Evolutionary conservation across 2,113 vertebrate genomes (phyloP).

Genomic region (Cyprinodon variegatus): DNA sequence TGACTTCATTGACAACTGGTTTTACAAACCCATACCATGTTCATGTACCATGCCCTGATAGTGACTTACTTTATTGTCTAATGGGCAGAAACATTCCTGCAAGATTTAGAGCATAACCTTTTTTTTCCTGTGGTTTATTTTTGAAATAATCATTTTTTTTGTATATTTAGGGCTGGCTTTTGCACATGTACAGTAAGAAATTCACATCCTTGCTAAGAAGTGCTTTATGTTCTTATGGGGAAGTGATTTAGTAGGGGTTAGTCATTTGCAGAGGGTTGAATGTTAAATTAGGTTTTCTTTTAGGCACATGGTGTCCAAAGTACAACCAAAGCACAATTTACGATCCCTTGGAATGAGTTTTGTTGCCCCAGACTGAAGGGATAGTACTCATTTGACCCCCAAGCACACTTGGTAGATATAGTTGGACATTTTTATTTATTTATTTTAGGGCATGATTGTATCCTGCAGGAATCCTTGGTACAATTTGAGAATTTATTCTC

Average conservation of each 20-base stretch:
- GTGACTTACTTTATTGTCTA: neutral
- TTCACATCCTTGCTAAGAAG: neutral
- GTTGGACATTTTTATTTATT: neutral
- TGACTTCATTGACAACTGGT: neutral
- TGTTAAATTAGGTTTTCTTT: neutral
- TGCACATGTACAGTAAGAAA: slow-evolving; percentile 1
- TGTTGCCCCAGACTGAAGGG: neutral
- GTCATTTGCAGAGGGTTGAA: neutral
- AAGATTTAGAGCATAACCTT: slow-evolving; percentile 20
- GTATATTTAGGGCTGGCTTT: slow-evolving; percentile 3
- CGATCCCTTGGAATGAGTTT: neutral
- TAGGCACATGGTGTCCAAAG: neutral
- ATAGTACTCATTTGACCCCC: neutral
- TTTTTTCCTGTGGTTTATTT: slow-evolving; percentile 14
- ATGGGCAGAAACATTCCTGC: slow-evolving; percentile 6
- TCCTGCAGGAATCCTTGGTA: neutral
- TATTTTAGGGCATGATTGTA: neutral
- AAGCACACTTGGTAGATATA: neutral
- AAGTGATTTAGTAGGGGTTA: neutral
- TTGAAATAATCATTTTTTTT: slow-evolving; percentile 13
- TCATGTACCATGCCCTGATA: too few relatives aligned
- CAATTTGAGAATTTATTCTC: neutral
- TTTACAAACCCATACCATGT: slow-evolving; percentile 9
- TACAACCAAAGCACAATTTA: neutral
- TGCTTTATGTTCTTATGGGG: neutral